phyloP scores from a whole-genome alignment of 1,140 invertebrate genomes.

The Protaetia brevitarsis region DNA sequence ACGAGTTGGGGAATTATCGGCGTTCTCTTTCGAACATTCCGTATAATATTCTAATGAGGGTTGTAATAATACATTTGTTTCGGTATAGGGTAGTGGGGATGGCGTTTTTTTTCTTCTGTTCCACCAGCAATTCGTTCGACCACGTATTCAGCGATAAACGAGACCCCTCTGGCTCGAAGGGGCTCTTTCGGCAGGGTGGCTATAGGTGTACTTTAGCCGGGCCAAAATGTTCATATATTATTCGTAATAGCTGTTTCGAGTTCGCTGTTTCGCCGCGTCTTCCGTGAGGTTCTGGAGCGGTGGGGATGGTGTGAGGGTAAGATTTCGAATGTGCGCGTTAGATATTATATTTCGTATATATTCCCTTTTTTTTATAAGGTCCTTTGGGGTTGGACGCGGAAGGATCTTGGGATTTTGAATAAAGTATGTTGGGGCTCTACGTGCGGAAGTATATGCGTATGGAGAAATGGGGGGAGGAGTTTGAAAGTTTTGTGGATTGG shows the following conservation, averaged over 20 bases:
- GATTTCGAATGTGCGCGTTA: too few species aligned
- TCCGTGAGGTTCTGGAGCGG: too few species aligned
- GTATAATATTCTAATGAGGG: constrained; percentile 3
- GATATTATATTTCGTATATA: too few species aligned
- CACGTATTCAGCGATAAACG: neutral
- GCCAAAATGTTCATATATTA: constrained; percentile 2
- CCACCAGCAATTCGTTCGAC: neutral
- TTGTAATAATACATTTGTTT: neutral
- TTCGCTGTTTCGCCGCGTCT: too few species aligned
- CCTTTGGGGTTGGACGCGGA: too few species aligned
- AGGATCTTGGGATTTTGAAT: too few species aligned
- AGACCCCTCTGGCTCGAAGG: neutral
- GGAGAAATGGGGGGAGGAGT: too few species aligned
- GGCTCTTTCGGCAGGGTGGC: neutral
- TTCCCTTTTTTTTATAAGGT: too few species aligned
- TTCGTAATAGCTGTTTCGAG: neutral
- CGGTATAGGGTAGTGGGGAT: neutral
- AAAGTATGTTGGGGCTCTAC: too few species aligned
- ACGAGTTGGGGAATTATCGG: constrained; percentile 1
- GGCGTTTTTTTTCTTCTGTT: neutral
- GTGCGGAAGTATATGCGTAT: too few species aligned
- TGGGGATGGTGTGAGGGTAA: too few species aligned
- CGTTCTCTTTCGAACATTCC: neutral
- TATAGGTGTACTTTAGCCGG: neutral
- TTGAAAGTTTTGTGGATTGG: too few species aligned